Percentiles rank a stretch among this genome's conserved stretches.
Evolutionary conservation across 1,140 invertebrate genomes (phyloP).

Genomic region (Diachasmimorpha longicaudata): DNA sequence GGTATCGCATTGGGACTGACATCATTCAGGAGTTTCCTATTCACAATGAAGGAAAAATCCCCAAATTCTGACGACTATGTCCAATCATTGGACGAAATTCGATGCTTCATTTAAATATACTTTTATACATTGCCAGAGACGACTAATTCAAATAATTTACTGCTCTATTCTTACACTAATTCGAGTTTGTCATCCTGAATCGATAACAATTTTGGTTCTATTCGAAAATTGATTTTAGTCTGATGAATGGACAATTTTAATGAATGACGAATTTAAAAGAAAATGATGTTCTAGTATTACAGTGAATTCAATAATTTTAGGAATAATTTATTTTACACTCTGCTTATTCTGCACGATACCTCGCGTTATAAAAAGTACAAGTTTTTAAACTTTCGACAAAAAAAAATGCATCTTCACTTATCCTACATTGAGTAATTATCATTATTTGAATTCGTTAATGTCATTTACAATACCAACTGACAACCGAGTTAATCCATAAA

Average conservation of each 20-base stretch:
- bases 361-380: constrained; percentile 34
- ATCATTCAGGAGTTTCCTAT: not conserved
- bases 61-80: not conserved
- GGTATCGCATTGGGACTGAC: not conserved
- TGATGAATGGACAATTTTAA: not conserved
- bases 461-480: constrained; percentile 7
- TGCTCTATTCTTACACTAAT: constrained; percentile 1
- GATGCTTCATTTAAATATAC: constrained; percentile 11
- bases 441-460: constrained; percentile 29
- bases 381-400: constrained; percentile 25
- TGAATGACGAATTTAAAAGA: not conserved
- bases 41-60: not conserved
- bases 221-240: not conserved
- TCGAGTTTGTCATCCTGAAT: not conserved
- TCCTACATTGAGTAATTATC: constrained; percentile 26
- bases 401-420: constrained; percentile 28
- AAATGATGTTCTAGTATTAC: not conserved
- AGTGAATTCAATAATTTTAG: too few relatives aligned
- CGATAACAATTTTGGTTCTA: not conserved
- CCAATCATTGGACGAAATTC: constrained; percentile 14
- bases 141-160: constrained; percentile 10
- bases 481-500: not conserved
- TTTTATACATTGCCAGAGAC: constrained; percentile 6
- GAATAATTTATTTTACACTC: not conserved
- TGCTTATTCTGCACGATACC: constrained; percentile 5